A percentile compares a stretch with the other conserved stretches of the same genome.
phyloP scores from a whole-genome alignment of 1,140 invertebrate genomes.

The Antheraea mylitta region DNA sequence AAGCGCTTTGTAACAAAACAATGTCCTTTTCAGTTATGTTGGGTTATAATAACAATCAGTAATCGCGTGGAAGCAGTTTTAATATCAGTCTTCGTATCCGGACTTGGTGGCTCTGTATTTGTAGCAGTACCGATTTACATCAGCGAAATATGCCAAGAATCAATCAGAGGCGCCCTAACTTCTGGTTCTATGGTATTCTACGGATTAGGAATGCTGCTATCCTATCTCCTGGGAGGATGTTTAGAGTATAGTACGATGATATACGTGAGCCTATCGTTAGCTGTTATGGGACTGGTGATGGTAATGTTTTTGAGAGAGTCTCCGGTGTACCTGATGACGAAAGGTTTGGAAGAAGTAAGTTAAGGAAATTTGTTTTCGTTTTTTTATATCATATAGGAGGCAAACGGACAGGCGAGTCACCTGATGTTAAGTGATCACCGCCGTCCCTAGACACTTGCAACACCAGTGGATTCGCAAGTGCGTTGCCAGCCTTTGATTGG shows the following conservation, averaged over 20 bases:
- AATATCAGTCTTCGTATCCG: constrained; percentile 40
- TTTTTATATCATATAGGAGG: no score
- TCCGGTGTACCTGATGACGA: constrained; percentile 41
- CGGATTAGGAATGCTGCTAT: constrained; percentile 44
- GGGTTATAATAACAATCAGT: constrained; percentile 30
- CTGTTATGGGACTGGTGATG: constrained; percentile 23
- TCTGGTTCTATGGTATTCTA: constrained; percentile 44
- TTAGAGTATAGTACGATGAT: constrained; percentile 44
- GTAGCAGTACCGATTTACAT: constrained; percentile 43
- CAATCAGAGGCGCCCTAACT: constrained; percentile 48
- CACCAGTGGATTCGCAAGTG: no score
- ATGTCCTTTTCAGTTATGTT: constrained; percentile 35
- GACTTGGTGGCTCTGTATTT: constrained; percentile 32
- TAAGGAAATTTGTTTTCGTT: neutral
- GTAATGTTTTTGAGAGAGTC: constrained; percentile 44
- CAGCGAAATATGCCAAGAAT: constrained; percentile 52
- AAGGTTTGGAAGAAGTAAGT: constrained; percentile 44
- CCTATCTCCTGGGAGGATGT: constrained; percentile 42
- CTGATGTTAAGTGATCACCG: no score
- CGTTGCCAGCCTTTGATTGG: no score
- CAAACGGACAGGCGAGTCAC: no score
- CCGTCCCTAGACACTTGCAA: no score
- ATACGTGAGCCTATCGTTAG: constrained; percentile 34
- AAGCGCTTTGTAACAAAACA: no score
- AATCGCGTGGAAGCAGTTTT: constrained; percentile 44